Evolutionary conservation across 1,140 invertebrate species (phyloP).

Genomic region (Drosophila neocordata): DNA sequence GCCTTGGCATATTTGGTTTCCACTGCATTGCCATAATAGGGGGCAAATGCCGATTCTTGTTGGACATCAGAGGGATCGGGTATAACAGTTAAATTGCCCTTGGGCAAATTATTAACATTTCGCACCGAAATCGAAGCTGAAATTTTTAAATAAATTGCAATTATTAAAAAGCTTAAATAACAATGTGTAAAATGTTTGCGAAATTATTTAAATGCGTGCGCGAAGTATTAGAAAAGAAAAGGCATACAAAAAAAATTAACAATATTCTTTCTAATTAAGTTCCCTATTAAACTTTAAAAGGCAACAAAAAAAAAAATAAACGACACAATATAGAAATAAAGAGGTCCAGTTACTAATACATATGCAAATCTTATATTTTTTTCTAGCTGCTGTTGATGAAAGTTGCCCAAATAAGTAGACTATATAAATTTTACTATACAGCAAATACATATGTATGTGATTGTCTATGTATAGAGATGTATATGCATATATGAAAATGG

Average conservation of each 20-base stretch:
- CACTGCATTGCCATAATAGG: constrained; percentile 69
- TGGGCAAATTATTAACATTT: constrained; percentile 80
- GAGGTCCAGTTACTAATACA: constrained; percentile 8
- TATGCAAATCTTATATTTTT: not conserved
- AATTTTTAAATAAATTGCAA: constrained; percentile 18
- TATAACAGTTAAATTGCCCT: constrained; percentile 77
- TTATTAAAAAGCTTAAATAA: not conserved
- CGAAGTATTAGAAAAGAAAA: constrained; percentile 60
- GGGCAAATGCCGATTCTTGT: constrained; percentile 64
- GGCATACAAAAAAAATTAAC: constrained; percentile 9
- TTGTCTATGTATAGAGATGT: constrained; percentile 10
- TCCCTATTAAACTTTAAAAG: not conserved
- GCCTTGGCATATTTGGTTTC: constrained; percentile 81
- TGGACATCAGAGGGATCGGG: constrained; percentile 75
- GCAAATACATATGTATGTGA: constrained; percentile 20
- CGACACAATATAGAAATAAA: constrained; percentile 23
- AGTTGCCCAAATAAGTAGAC: constrained; percentile 36
- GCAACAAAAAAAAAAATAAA: not conserved
- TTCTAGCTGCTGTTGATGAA: constrained; percentile 5
- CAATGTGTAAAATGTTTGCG: constrained; percentile 12
- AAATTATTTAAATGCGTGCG: constrained; percentile 71
- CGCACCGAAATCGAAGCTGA: constrained; percentile 81
- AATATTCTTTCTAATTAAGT: too few relatives aligned
- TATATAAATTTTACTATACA: constrained; percentile 37
- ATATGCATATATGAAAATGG: constrained; percentile 35